Base-by-base conservation (phyloP, 1,140 invertebrate species). In the Aphelenchoides avenae region DNA sequence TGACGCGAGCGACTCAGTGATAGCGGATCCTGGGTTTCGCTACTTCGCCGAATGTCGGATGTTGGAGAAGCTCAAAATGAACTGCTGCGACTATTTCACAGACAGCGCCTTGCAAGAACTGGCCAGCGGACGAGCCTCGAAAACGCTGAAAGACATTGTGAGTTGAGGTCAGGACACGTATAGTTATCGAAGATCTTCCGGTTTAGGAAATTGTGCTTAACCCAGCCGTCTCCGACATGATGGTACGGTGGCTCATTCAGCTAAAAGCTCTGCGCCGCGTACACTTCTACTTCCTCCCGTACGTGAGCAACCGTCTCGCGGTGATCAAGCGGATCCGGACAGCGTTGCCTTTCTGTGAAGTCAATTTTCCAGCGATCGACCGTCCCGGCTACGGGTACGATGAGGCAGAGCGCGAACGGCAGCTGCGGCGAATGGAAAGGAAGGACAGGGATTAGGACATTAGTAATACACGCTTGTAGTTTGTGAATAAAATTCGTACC, bases 51-150 rank as follows among this genome's bases (percentile, higher is more conserved):
- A 70, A 39, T 52, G 58, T 41, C 37, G 53, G 13, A 30, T 43
- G 22, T 37, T 71, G 1, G 40, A 57, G n/a, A 57, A 47, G 22
- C 22, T 72, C 50, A 59, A 61, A 37, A 34, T 70, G 24, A 70
- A 70, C 40, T 72, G 66, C 37, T 70, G 68, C 36, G 61, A 70
- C 39, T 70, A 68, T 50, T 70, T 70, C 39, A 55, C 50, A 4
- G 57, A 70, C 27, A 49, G 57, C 20, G 68, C 52, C 27, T 44
- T 70, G n/a, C 30, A 51, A 34, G 46, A 60, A 20, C 36, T 70
- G 37, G 58, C 64, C 11, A 18, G 52, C 31, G 68, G 68, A 37
- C 27, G 69, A 20, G 44, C 63, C 1, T 30, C 54, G 5, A 11
- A 49, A 22, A 68, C 69, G 2, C 37, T 70, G 2, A 50, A 41